Percentiles rank a stretch among this genome's conserved stretches.
These are phyloP conservation scores for Trachelus stipa DNA, from an alignment of 2,888 invertebrate genomes.

Conservation along the genomic window DNA sequence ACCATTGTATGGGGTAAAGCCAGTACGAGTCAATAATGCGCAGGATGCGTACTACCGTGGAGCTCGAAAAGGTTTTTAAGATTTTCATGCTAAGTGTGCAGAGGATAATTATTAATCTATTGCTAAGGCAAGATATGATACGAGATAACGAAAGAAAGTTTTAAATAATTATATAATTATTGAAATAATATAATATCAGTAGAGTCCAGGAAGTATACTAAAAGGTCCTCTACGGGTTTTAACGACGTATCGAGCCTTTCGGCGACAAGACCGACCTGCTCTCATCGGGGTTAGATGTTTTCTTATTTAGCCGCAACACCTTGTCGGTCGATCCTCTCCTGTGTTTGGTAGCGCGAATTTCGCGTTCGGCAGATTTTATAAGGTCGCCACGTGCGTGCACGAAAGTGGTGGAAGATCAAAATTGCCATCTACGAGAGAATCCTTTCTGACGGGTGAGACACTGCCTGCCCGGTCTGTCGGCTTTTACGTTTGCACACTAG, in stretches of 20 bases:
- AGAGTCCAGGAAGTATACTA: not conserved
- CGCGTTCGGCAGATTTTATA: not conserved
- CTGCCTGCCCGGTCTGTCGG: constrained; percentile 37
- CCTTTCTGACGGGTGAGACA: constrained; percentile 27
- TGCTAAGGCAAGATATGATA: not conserved
- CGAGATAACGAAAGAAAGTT: not conserved
- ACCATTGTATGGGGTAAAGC: not conserved
- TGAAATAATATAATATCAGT: not conserved
- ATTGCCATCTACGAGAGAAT: constrained; percentile 8
- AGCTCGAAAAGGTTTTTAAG: not conserved
- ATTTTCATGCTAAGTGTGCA: not conserved
- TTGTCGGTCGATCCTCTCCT: not conserved
- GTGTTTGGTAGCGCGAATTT: not conserved
- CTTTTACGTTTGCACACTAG: constrained; percentile 32
- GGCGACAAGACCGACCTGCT: not conserved
- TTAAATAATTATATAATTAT: not conserved
- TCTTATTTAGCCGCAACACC: not conserved
- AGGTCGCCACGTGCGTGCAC: constrained; percentile 1
- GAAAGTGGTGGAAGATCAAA: constrained; percentile 10
- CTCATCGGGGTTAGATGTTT: not conserved
- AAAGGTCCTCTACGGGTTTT: not conserved
- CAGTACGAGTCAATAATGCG: not conserved
- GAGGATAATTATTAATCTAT: not conserved
- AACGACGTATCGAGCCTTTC: not conserved
- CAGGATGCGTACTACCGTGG: not conserved